phyloP scores from a whole-genome alignment of 2,797 vertebrate species.

The Oreochromis mossambicus region DNA sequence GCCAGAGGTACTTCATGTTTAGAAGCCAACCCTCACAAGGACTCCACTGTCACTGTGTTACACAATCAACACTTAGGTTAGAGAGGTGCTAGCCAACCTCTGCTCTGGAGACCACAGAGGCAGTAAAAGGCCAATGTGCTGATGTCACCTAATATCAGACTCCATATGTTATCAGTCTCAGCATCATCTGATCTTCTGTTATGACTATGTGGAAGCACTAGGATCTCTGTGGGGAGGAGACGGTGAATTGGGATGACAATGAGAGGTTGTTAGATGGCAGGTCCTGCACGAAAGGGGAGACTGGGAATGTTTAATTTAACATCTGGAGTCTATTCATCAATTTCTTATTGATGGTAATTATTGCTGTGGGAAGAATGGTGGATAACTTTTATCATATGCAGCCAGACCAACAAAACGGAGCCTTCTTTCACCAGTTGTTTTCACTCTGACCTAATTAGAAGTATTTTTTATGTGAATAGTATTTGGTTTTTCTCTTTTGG shows the following conservation, averaged over 20 bases:
- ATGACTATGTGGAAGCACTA: conserved; percentile 16
- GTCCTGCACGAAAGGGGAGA: conserved; percentile 16
- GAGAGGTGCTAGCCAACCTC: background rate
- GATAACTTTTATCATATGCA: conserved; percentile 55
- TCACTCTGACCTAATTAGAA: conserved; percentile 20
- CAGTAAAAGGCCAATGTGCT: background rate
- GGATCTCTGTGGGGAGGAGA: background rate
- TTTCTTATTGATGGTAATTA: conserved; percentile 63
- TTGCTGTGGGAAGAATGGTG: conserved; percentile 40
- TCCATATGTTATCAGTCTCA: conserved; percentile 3
- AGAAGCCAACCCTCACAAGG: background rate
- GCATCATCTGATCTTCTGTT: conserved; percentile 14
- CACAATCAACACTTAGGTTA: background rate
- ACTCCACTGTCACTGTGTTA: background rate
- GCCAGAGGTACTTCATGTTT: background rate
- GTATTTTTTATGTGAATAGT: conserved; percentile 5
- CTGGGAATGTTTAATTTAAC: conserved; percentile 53
- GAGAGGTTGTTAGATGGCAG: conserved; percentile 25
- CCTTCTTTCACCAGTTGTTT: conserved; percentile 17
- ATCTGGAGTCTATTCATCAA: conserved; percentile 69
- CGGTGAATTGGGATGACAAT: conserved; percentile 15
- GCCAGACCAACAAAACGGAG: conserved; percentile 7
- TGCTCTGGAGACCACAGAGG: background rate
- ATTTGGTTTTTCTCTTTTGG: background rate
- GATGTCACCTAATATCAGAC: conserved; percentile 2